These are phyloP conservation scores for Aquatica leii DNA, from an alignment of 2,888 invertebrate species.

Conservation along the genomic window DNA sequence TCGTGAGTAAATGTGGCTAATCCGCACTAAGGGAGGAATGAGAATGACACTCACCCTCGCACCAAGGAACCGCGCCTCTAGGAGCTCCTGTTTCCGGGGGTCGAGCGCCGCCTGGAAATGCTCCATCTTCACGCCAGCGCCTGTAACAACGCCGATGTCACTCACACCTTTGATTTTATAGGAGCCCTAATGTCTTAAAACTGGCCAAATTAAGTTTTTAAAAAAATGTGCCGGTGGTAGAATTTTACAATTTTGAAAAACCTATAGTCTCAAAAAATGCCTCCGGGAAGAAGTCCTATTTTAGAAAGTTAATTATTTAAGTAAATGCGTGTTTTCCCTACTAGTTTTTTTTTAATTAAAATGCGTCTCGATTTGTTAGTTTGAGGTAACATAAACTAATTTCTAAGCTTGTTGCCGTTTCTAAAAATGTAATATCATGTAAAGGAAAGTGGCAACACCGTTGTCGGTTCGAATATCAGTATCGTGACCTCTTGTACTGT, in stretches of 20 bases:
- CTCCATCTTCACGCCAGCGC: conserved; percentile 95
- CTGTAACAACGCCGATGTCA: conserved; percentile 65
- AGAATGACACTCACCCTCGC: conserved; percentile 80
- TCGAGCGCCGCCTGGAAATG: conserved; percentile 96
- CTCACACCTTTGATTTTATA: conserved; percentile 52
- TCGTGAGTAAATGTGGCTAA: conserved; percentile 18
- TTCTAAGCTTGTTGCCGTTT: no score
- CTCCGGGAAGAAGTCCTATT: no score
- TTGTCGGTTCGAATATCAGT: conserved; percentile 3
- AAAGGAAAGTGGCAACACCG: conserved; percentile 1
- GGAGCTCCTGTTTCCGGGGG: conserved; percentile 98
- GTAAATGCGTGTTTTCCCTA: no score
- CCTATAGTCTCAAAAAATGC: no score
- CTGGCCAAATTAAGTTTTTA: conserved; percentile 5
- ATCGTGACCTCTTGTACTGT: conserved; percentile 24
- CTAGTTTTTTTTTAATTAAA: no score
- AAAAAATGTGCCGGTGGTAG: no score
- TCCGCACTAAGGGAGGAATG: conserved; percentile 34
- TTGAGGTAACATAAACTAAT: no score
- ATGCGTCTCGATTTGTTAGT: no score
- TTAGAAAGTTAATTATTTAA: no score
- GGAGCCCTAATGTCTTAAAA: conserved; percentile 40
- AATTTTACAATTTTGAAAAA: no score
- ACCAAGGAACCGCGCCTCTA: conserved; percentile 97
- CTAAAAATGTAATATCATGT: neutral